Conservation (phyloP, 2,113 vertebrate species). For the Canis aureus region DNA sequence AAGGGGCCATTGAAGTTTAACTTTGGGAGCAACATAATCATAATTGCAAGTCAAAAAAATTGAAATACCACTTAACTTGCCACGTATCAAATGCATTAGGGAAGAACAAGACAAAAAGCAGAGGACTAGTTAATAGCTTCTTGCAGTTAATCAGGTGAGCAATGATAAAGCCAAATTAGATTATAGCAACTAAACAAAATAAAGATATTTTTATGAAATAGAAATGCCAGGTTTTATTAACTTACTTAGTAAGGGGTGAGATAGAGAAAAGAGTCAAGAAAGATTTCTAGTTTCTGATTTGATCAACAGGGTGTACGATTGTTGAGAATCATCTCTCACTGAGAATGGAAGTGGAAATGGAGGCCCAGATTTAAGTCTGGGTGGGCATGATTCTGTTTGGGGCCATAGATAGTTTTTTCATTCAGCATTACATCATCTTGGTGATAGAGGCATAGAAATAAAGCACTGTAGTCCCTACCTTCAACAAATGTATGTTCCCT, state of each 20-base stretch:
- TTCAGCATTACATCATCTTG: background rate
- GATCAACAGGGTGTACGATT: background rate
- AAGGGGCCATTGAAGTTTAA: background rate
- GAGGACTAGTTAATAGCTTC: background rate
- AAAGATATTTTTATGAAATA: background rate
- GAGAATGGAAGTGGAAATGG: background rate
- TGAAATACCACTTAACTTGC: background rate
- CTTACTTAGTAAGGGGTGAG: background rate
- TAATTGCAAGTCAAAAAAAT: background rate
- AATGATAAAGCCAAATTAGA: background rate
- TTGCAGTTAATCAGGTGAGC: background rate
- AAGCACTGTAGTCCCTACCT: background rate
- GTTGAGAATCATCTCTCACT: background rate
- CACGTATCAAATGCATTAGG: background rate
- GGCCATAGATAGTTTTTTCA: background rate
- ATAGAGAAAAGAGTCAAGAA: background rate
- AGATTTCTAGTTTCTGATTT: background rate
- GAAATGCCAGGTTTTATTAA: background rate
- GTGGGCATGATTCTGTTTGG: background rate
- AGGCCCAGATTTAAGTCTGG: background rate
- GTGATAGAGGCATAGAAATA: background rate
- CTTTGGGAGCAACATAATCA: background rate
- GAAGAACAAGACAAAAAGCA: background rate
- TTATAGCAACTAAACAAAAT: background rate
- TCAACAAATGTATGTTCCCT: background rate